Conservation (phyloP, 2,797 vertebrate genomes). For the Pseudochromis fuscus region DNA sequence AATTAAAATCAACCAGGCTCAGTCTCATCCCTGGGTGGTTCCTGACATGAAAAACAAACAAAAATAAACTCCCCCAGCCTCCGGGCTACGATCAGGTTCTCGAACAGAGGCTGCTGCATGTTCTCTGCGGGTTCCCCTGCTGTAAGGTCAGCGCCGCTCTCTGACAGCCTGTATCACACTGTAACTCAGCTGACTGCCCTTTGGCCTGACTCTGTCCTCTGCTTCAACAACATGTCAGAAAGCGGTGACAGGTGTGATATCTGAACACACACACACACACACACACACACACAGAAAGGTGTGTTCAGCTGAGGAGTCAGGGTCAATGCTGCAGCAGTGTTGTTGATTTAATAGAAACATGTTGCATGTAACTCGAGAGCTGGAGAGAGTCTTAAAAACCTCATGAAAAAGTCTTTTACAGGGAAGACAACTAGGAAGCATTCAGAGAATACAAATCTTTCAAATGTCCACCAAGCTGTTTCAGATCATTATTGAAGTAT, state of each 20-base stretch:
- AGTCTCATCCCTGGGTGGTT: constrained; percentile 33
- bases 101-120: constrained; percentile 35
- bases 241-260: constrained; percentile 38
- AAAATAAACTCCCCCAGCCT: constrained; percentile 34
- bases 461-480: too few species aligned
- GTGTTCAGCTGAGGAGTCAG: constrained; percentile 4
- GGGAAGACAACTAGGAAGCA: too few species aligned
- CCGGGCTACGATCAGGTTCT: constrained; percentile 26
- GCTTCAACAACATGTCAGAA: constrained; percentile 37
- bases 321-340: not conserved
- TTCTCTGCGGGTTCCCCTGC: constrained; percentile 49
- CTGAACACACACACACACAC: too few species aligned
- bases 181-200: constrained; percentile 43
- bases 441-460: too few species aligned
- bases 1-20: constrained; percentile 54
- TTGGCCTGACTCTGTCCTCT: constrained; percentile 29
- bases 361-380: too few species aligned
- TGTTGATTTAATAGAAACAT: not conserved
- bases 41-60: constrained; percentile 53
- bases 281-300: not conserved
- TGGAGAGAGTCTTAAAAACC: not conserved
- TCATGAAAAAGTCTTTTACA: too few species aligned
- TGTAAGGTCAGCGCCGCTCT: constrained; percentile 55
- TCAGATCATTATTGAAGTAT: too few species aligned
- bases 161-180: constrained; percentile 57